A percentile compares a stretch with the other conserved stretches of the same genome.
Conservation (phyloP, 2,888 invertebrate genomes). For the Apamea crenata region DNA sequence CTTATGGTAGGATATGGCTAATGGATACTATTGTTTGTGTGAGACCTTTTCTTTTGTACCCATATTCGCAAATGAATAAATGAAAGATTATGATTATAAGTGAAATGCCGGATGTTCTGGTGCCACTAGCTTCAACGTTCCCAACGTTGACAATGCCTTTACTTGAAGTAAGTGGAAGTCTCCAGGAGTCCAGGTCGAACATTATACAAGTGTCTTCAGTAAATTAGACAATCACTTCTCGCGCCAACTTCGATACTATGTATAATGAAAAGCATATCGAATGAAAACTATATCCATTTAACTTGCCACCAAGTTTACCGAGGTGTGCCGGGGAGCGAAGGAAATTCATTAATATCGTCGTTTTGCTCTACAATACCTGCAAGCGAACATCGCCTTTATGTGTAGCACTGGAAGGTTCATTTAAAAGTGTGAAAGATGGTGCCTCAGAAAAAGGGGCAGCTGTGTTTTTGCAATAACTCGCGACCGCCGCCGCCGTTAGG, state of each 20-base stretch:
- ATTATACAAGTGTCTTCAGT: conserved; percentile 19
- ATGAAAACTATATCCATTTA: conserved; percentile 69
- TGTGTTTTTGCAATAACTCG: conserved; percentile 49
- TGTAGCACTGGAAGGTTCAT: conserved; percentile 38
- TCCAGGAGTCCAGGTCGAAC: too few relatives aligned
- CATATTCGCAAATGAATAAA: too few relatives aligned
- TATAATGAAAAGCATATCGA: conserved; percentile 60
- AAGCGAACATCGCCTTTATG: conserved; percentile 44
- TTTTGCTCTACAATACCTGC: conserved; percentile 13
- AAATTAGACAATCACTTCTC: conserved; percentile 54
- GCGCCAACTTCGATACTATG: conserved; percentile 43
- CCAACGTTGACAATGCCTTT: neutral
- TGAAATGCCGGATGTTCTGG: neutral
- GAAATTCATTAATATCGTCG: conserved; percentile 66
- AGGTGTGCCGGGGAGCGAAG: conserved; percentile 38
- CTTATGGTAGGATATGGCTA: too few relatives aligned
- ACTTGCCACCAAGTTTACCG: conserved; percentile 58
- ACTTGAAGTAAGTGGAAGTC: neutral
- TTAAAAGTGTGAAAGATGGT: neutral
- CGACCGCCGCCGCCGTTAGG: conserved; percentile 29
- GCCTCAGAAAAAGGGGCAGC: conserved; percentile 29
- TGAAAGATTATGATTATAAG: too few relatives aligned
- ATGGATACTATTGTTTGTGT: too few relatives aligned
- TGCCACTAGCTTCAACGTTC: neutral
- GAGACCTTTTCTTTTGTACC: too few relatives aligned